phyloP scores from a whole-genome alignment of 1,140 invertebrate species.

The Megalopta genalis region DNA sequence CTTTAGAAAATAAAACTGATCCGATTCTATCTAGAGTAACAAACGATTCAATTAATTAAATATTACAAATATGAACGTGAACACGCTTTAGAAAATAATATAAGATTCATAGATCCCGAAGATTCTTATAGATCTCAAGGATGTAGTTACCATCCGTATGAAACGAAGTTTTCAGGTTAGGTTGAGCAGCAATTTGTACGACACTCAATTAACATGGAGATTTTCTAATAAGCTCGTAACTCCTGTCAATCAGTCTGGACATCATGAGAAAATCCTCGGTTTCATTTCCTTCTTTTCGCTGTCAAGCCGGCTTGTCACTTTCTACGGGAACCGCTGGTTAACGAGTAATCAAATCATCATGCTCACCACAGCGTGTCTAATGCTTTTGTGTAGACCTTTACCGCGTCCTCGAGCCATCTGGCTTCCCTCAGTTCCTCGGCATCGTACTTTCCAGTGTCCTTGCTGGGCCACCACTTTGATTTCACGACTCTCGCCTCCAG shows the following conservation, averaged over 20 bases:
- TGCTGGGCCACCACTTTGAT: slow-evolving; percentile 70
- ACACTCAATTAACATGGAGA: too few species aligned
- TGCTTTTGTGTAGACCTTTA: slow-evolving; percentile 68
- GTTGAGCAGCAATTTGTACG: too few species aligned
- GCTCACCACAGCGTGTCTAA: slow-evolving; percentile 71
- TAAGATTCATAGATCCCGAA: too few species aligned
- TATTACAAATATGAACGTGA: too few species aligned
- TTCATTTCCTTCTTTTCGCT: background rate
- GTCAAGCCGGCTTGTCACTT: background rate
- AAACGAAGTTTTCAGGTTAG: too few species aligned
- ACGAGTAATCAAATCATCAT: background rate
- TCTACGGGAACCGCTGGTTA: background rate
- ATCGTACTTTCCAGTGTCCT: slow-evolving; percentile 62
- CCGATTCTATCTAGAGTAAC: too few species aligned
- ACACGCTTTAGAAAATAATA: too few species aligned
- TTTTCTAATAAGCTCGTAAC: background rate
- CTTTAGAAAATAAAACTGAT: too few species aligned
- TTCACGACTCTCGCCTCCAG: slow-evolving; percentile 66
- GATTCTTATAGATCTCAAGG: too few species aligned
- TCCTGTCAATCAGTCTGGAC: background rate
- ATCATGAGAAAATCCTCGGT: background rate
- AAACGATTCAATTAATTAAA: too few species aligned
- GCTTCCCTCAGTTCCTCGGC: slow-evolving; percentile 70
- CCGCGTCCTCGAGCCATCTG: slow-evolving; percentile 71
- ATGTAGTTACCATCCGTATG: too few species aligned